phyloP scores from a whole-genome alignment of 2,797 vertebrate genomes.

The Lutjanus campechanus region DNA sequence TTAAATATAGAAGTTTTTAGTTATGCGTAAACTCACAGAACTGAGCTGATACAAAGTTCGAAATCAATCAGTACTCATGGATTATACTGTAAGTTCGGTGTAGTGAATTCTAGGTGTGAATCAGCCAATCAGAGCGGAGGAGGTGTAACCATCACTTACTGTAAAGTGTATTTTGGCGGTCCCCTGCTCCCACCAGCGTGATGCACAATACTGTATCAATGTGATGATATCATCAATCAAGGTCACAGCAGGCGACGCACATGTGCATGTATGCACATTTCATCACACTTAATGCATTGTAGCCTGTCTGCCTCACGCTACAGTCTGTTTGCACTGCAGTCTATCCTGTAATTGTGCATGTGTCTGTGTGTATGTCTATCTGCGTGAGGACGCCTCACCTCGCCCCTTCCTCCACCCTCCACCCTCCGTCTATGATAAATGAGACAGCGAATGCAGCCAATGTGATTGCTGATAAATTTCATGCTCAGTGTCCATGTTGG shows the following conservation, averaged over 20 bases:
- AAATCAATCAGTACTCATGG: background rate
- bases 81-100: background rate
- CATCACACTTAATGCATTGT: constrained; percentile 65
- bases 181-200: constrained; percentile 32
- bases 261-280: constrained; percentile 57
- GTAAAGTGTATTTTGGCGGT: constrained; percentile 12
- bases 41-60: background rate
- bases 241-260: constrained; percentile 75
- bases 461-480: constrained; percentile 87
- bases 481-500: constrained; percentile 86
- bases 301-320: constrained; percentile 43
- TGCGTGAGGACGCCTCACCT: constrained; percentile 54
- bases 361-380: constrained; percentile 50
- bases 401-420: background rate
- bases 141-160: background rate
- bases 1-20: background rate
- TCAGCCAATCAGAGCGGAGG: constrained; percentile 34
- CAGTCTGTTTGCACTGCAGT: constrained; percentile 47
- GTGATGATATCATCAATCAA: constrained; percentile 90
- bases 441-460: constrained; percentile 78
- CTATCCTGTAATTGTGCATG: constrained; percentile 54
- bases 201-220: constrained; percentile 61
- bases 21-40: background rate
- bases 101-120: background rate
- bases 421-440: constrained; percentile 80